Percentiles rank a stretch among this genome's conserved stretches.
Conservation (phyloP, 2,888 invertebrate species). For the Chrysotoxum bicinctum region DNA sequence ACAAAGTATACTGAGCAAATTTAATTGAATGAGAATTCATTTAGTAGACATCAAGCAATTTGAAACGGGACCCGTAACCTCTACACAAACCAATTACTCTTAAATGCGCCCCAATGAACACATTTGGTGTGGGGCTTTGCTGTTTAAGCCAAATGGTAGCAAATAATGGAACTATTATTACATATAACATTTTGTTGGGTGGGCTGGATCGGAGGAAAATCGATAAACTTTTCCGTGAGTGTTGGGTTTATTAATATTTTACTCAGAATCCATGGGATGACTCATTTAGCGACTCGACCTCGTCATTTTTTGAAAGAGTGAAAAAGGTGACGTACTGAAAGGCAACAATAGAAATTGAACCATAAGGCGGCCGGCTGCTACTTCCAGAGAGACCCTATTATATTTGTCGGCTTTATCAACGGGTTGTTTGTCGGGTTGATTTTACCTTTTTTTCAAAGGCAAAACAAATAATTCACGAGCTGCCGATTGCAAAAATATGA, state of each 20-base stretch:
- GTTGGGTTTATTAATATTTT: conserved; percentile 49
- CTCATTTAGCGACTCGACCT: conserved; percentile 24
- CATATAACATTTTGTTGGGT: not conserved
- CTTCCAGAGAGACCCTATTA: not conserved
- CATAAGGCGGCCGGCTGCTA: not conserved
- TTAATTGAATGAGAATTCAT: not conserved
- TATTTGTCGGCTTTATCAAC: not conserved
- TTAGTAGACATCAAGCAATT: not conserved
- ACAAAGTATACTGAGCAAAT: not conserved
- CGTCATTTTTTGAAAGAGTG: not conserved
- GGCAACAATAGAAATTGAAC: not conserved
- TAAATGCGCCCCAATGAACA: not conserved
- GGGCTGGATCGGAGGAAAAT: conserved; percentile 50
- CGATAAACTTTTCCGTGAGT: conserved; percentile 53
- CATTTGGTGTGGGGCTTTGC: not conserved
- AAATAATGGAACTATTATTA: not conserved
- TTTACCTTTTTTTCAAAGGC: too few relatives aligned
- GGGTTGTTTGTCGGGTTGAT: not conserved
- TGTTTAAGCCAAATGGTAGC: conserved; percentile 6
- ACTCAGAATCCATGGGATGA: conserved; percentile 36
- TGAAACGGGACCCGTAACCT: not conserved
- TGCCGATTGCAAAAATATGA: too few relatives aligned
- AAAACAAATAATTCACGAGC: too few relatives aligned
- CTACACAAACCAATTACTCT: not conserved
- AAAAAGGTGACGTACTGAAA: not conserved